These are phyloP conservation scores for Euphydryas editha DNA, from an alignment of 2,888 invertebrate genomes.

Conservation along the genomic window DNA sequence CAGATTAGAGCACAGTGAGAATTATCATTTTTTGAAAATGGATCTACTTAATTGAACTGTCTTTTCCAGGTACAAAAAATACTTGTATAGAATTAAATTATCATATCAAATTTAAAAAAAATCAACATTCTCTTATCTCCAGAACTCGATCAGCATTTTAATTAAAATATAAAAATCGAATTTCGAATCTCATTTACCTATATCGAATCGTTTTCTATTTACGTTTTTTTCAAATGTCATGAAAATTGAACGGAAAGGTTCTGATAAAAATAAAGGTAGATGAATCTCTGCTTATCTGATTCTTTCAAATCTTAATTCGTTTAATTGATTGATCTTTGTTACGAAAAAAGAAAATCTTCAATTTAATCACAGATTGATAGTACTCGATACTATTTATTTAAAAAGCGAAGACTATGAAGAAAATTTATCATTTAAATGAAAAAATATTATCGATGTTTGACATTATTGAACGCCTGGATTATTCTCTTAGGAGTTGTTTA, in stretches of 20 bases:
- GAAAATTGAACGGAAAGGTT: not conserved
- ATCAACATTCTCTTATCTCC: not conserved
- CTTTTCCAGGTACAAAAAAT: no score
- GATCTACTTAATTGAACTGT: no score
- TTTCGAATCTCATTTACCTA: not conserved
- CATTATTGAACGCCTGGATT: no score
- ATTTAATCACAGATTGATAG: no score
- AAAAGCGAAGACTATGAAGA: no score
- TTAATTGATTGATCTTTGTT: not conserved
- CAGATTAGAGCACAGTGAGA: no score
- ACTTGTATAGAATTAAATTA: no score
- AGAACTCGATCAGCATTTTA: not conserved
- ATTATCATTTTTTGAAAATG: no score
- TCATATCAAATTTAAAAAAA: not conserved
- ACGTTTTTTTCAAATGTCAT: not conserved
- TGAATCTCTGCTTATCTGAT: not conserved
- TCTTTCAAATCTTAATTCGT: not conserved
- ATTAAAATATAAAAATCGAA: not conserved
- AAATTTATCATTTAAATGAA: no score
- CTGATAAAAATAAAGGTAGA: not conserved
- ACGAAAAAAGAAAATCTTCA: not conserved
- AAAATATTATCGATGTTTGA: no score
- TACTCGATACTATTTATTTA: no score
- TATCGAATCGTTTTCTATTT: not conserved
- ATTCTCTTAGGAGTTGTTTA: no score